Evolutionary conservation across 2,888 invertebrate species (phyloP).

Genomic region (Deilephila porcellus): DNA sequence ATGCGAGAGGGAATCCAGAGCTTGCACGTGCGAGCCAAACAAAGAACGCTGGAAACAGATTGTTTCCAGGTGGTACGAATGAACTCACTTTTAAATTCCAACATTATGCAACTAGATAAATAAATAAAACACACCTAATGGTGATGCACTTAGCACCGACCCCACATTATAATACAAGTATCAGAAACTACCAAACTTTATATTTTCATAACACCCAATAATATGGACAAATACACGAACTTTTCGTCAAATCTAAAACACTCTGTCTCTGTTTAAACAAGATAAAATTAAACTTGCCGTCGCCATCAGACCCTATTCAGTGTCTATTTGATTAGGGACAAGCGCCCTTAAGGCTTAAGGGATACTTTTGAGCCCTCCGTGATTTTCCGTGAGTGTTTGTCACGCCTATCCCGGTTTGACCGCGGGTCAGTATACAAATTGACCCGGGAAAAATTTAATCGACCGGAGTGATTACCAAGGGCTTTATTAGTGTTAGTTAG

Average conservation of each 20-base stretch:
- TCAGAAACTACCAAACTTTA: no score
- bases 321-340: constrained; percentile 24
- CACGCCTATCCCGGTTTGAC: background rate
- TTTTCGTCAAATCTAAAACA: background rate
- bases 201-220: background rate
- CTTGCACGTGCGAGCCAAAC: no score
- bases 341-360: constrained; percentile 15
- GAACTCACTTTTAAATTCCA: no score
- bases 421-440: constrained; percentile 18
- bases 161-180: no score
- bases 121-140: no score
- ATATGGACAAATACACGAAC: background rate
- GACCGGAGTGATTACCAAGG: background rate
- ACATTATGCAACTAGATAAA: no score
- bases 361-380: constrained; percentile 19
- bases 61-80: no score
- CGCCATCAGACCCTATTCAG: constrained; percentile 15
- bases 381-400: constrained; percentile 14
- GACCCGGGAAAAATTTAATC: constrained; percentile 1
- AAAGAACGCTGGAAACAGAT: no score
- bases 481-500: background rate
- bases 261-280: background rate
- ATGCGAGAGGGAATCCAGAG: no score
- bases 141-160: no score
- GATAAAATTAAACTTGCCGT: background rate